A percentile compares a stretch with the other conserved stretches of the same genome.
phyloP scores from a whole-genome alignment of 2,797 vertebrate genomes.

The Melanotaenia parkinsoni region DNA sequence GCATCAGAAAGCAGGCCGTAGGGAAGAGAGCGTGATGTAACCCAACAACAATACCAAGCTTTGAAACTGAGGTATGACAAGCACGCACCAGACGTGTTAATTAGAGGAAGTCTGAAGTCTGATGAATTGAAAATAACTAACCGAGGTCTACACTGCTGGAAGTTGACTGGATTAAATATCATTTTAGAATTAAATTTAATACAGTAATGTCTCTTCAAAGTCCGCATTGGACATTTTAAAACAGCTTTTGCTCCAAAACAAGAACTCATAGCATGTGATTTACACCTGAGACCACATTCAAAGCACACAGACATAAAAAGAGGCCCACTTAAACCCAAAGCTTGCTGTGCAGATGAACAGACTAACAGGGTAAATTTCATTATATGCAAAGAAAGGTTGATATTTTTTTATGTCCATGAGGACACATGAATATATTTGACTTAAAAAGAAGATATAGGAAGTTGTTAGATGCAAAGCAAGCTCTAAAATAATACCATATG shows the following conservation, averaged over 20 bases:
- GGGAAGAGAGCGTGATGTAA: constrained; percentile 38
- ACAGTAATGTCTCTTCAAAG: constrained; percentile 29
- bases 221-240: constrained; percentile 34
- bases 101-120: constrained; percentile 30
- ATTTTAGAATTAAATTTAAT: constrained; percentile 24
- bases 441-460: not conserved
- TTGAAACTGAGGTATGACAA: constrained; percentile 38
- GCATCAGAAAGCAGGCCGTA: constrained; percentile 5
- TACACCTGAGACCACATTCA: constrained; percentile 44
- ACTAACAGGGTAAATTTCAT: constrained; percentile 8
- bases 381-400: not conserved
- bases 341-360: constrained; percentile 27
- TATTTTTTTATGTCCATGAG: not conserved
- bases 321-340: constrained; percentile 29
- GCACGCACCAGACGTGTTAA: constrained; percentile 34
- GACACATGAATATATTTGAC: not conserved
- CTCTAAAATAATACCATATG: not conserved
- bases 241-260: constrained; percentile 40
- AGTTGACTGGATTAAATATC: not conserved
- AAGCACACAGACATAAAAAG: constrained; percentile 57
- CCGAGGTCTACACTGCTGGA: constrained; percentile 15
- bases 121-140: constrained; percentile 29
- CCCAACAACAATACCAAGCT: constrained; percentile 34
- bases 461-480: not conserved
- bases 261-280: constrained; percentile 48